Conservation (phyloP, 2,113 vertebrate genomes). For the Plotosus lineatus region DNA sequence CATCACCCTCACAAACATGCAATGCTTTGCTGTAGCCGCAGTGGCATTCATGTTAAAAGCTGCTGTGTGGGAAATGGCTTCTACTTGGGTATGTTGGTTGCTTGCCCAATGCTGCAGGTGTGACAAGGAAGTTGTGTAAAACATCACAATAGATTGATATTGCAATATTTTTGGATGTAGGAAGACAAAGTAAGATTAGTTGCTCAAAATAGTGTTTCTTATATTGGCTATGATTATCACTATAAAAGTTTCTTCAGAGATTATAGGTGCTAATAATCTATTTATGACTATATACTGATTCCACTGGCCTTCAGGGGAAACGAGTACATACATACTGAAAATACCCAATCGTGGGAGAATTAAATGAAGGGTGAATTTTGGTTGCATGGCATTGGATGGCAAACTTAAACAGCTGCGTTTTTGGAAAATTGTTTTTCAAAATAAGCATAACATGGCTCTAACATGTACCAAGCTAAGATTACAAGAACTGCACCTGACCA, state of each 20-base stretch:
- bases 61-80: conserved; percentile 29
- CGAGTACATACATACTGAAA: neutral
- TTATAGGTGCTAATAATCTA: neutral
- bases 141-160: conserved; percentile 25
- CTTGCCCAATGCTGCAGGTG: conserved; percentile 42
- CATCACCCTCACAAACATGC: conserved; percentile 11
- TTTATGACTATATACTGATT: neutral
- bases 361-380: neutral
- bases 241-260: too few relatives aligned
- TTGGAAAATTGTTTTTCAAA: neutral
- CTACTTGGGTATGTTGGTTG: conserved; percentile 20
- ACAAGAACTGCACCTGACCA: neutral
- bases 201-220: neutral
- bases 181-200: neutral
- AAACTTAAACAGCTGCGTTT: neutral
- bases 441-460: neutral
- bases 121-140: conserved; percentile 24
- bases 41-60: conserved; percentile 36
- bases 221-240: too few relatives aligned
- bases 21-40: conserved; percentile 16
- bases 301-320: neutral
- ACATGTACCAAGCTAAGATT: neutral
- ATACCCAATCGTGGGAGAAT: neutral
- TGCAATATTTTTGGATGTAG: too few relatives aligned
- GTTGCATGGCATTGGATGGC: neutral